These are phyloP conservation scores for Siniperca scherzeri DNA, from an alignment of 2,797 vertebrate genomes.

Conservation along the genomic window DNA sequence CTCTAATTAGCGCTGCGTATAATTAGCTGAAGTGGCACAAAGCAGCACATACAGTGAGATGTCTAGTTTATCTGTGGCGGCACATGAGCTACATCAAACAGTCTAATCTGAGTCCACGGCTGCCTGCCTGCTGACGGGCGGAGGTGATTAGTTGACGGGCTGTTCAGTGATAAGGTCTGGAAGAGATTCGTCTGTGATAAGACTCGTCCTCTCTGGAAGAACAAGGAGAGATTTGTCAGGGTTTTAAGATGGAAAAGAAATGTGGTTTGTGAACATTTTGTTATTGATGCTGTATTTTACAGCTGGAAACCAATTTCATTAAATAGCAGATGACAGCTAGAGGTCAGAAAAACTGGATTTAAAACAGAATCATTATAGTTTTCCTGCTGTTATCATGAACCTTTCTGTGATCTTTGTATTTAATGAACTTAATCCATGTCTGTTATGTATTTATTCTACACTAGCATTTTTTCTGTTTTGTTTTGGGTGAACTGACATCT, in stretches of 20 bases:
- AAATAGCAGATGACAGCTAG: neutral
- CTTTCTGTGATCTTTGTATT: too few relatives aligned
- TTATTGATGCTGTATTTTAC: neutral
- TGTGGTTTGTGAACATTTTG: neutral
- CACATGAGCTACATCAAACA: conserved; percentile 34
- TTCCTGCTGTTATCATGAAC: neutral
- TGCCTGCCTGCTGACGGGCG: conserved; percentile 1
- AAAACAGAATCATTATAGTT: neutral
- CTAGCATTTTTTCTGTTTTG: too few relatives aligned
- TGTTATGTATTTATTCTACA: neutral
- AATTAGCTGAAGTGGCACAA: conserved; percentile 40
- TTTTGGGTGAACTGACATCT: neutral
- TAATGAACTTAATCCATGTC: neutral
- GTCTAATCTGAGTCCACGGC: conserved; percentile 9
- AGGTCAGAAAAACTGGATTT: neutral
- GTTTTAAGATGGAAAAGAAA: neutral
- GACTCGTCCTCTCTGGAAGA: neutral
- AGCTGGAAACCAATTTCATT: neutral
- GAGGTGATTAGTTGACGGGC: conserved; percentile 6
- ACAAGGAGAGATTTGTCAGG: neutral
- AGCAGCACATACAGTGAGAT: conserved; percentile 7
- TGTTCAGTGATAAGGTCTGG: neutral
- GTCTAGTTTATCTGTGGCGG: conserved; percentile 25
- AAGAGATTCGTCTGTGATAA: neutral
- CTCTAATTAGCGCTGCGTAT: conserved; percentile 31